Percentiles rank a stretch among this genome's conserved stretches.
Evolutionary conservation across 2,888 invertebrate genomes (phyloP).

Genomic region (Brenthis daphne): DNA sequence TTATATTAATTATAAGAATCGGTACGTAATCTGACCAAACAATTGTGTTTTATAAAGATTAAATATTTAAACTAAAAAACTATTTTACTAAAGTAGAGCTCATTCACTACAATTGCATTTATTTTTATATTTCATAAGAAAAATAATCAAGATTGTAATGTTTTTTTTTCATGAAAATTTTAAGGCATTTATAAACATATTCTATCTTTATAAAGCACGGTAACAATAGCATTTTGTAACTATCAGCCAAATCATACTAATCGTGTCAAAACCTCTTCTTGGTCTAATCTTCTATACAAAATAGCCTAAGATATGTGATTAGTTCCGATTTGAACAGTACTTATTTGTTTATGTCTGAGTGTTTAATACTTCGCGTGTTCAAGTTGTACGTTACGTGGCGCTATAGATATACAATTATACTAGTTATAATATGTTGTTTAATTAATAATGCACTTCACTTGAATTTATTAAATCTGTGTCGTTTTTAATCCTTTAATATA

Average conservation of each 20-base stretch:
- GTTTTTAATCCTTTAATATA: background rate
- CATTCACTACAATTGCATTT: background rate
- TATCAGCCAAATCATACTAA: too few relatives aligned
- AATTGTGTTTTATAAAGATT: slow-evolving; percentile 10
- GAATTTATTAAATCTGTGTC: background rate
- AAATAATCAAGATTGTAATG: background rate
- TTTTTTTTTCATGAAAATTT: background rate
- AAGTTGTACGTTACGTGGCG: slow-evolving; percentile 3
- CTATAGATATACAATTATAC: slow-evolving; percentile 16
- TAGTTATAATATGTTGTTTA: slow-evolving; percentile 17
- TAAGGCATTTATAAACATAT: too few relatives aligned
- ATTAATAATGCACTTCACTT: slow-evolving; percentile 11
- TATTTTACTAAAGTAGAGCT: background rate
- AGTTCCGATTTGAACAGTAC: slow-evolving; percentile 4
- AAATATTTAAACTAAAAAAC: background rate
- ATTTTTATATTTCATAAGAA: too few relatives aligned
- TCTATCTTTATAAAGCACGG: too few relatives aligned
- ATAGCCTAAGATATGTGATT: background rate
- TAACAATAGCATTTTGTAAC: too few relatives aligned
- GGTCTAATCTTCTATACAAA: background rate
- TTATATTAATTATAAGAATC: slow-evolving; percentile 28
- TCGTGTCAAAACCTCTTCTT: too few relatives aligned
- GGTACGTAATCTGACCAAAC: slow-evolving; percentile 7
- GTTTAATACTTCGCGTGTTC: background rate
- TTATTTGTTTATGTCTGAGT: slow-evolving; percentile 5